These are phyloP conservation scores for Habroteleia sp. DNA, from an alignment of 2,888 invertebrate species.

Conservation along the genomic window DNA sequence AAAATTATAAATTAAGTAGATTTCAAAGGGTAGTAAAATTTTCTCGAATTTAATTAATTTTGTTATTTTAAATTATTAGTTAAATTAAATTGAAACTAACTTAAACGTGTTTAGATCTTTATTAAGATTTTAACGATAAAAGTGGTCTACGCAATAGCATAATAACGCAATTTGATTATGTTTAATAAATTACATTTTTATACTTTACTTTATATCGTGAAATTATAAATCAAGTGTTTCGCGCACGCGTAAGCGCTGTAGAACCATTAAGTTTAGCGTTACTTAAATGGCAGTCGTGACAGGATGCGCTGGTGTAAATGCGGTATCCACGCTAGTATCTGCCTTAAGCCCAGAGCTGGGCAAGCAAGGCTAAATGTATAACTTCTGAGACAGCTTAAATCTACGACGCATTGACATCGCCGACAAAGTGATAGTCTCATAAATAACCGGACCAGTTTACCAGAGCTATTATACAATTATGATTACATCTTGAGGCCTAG, in stretches of 20 bases:
- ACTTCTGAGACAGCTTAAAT: conserved; percentile 64
- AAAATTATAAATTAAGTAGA: neutral
- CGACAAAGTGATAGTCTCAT: conserved; percentile 75
- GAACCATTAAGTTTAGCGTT: conserved; percentile 52
- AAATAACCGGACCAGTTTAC: conserved; percentile 77
- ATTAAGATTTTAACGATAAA: conserved; percentile 28
- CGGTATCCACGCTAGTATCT: conserved; percentile 60
- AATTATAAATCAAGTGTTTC: conserved; percentile 54
- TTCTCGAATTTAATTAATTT: conserved; percentile 32
- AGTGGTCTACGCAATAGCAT: conserved; percentile 46
- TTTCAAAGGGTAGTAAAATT: conserved; percentile 4
- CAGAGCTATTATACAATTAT: conserved; percentile 78
- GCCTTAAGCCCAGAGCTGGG: conserved; percentile 48
- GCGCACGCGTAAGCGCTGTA: conserved; percentile 48
- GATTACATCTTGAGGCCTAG: conserved; percentile 76
- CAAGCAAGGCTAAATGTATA: conserved; percentile 57
- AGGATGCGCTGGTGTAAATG: conserved; percentile 65
- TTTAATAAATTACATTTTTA: conserved; percentile 47
- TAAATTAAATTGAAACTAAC: no score
- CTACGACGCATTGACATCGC: conserved; percentile 73
- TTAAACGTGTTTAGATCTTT: no score
- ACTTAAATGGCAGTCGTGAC: conserved; percentile 64
- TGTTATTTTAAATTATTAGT: no score
- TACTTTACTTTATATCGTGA: neutral
- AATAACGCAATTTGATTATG: conserved; percentile 46